phyloP scores from a whole-genome alignment of 2,888 invertebrate species.

The Cerceris rybyensis region DNA sequence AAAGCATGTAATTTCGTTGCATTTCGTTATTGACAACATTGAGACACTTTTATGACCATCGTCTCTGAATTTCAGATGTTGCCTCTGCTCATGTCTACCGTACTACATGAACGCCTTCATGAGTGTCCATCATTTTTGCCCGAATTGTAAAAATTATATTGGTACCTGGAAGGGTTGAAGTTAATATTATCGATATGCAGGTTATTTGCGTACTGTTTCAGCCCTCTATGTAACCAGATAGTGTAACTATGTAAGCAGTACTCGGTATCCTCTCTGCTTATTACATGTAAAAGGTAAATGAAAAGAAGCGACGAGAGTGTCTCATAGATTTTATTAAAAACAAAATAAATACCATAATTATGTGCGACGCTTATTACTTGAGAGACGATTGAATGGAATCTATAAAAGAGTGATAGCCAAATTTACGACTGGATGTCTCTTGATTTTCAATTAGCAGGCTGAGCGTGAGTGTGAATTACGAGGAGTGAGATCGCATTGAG shows the following conservation, averaged over 20 bases:
- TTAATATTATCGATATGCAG: not conserved
- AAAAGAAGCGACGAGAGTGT: slow-evolving; percentile 23
- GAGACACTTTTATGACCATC: not conserved
- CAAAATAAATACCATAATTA: not conserved
- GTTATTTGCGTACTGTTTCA: slow-evolving; percentile 30
- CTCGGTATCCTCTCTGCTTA: slow-evolving; percentile 32
- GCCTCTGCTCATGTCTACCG: slow-evolving; percentile 83
- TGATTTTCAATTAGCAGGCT: not conserved
- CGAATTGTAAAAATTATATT: slow-evolving; percentile 82
- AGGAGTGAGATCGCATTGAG: slow-evolving; percentile 7
- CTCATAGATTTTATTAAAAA: slow-evolving; percentile 36
- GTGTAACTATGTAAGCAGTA: slow-evolving; percentile 35
- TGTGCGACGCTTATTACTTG: slow-evolving; percentile 52
- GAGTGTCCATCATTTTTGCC: slow-evolving; percentile 83
- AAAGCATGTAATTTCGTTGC: no score
- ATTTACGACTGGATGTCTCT: not conserved
- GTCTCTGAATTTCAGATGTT: slow-evolving; percentile 80
- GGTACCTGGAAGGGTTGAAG: slow-evolving; percentile 81
- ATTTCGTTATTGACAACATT: no score
- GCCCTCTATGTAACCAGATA: slow-evolving; percentile 37
- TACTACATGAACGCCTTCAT: slow-evolving; percentile 83
- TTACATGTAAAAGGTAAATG: slow-evolving; percentile 30
- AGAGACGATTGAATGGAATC: slow-evolving; percentile 21
- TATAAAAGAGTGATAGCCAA: not conserved
- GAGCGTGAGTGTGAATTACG: not conserved